Conservation (phyloP, 2,888 invertebrate genomes). For the Lampropteryx suffumata region DNA sequence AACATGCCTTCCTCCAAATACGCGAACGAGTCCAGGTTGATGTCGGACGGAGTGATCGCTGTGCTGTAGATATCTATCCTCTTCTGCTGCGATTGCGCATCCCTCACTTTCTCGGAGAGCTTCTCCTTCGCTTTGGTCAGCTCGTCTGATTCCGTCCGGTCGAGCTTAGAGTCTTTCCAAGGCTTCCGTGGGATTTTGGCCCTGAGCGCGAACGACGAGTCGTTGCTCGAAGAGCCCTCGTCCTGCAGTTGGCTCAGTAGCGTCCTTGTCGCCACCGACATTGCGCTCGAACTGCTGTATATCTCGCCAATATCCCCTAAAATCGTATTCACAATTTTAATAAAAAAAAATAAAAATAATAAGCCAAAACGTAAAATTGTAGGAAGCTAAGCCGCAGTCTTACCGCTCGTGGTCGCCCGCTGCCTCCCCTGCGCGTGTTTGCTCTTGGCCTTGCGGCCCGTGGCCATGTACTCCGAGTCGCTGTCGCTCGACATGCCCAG, state of each 20-base stretch:
- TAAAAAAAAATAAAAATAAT: slow-evolving; percentile 43
- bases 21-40: slow-evolving; percentile 79
- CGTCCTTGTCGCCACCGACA: slow-evolving; percentile 72
- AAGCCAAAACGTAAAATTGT: slow-evolving; percentile 33
- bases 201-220: slow-evolving; percentile 74
- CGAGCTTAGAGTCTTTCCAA: slow-evolving; percentile 53
- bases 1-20: slow-evolving; percentile 77
- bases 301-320: slow-evolving; percentile 72
- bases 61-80: slow-evolving; percentile 81
- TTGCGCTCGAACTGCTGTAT: slow-evolving; percentile 64
- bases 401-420: slow-evolving; percentile 66
- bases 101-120: slow-evolving; percentile 71
- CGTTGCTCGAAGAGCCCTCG: slow-evolving; percentile 79
- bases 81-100: slow-evolving; percentile 67
- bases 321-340: slow-evolving; percentile 51
- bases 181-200: slow-evolving; percentile 56
- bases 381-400: slow-evolving; percentile 37
- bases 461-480: slow-evolving; percentile 69
- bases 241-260: slow-evolving; percentile 79
- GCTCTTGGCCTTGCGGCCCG: slow-evolving; percentile 57
- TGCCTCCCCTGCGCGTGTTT: slow-evolving; percentile 61
- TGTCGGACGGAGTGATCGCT: slow-evolving; percentile 76
- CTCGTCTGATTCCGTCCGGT: slow-evolving; percentile 65
- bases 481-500: slow-evolving; percentile 80
- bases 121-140: slow-evolving; percentile 72